Conservation (phyloP, 2,888 invertebrate genomes). For the Drosophila maculinotata region DNA sequence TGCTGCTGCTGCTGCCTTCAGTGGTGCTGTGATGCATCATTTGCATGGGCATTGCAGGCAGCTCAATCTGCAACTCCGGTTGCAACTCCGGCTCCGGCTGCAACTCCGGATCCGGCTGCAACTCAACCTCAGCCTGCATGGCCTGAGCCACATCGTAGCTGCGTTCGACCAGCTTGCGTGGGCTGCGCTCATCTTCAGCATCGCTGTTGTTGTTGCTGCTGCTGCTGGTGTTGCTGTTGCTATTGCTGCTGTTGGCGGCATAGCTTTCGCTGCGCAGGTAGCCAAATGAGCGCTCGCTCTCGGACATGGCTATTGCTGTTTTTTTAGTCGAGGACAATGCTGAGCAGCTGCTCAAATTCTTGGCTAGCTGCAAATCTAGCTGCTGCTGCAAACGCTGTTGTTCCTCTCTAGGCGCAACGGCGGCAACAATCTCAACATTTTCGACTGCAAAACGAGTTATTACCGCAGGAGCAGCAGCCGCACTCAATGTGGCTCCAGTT, state of each 20-base stretch:
- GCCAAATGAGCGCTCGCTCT: slow-evolving; percentile 33
- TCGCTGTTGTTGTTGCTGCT: slow-evolving; percentile 48
- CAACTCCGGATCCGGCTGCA: background rate
- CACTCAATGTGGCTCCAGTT: slow-evolving; percentile 48
- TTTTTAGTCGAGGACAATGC: background rate
- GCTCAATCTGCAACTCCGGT: background rate
- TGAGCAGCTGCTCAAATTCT: slow-evolving; percentile 57
- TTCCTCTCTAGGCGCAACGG: slow-evolving; percentile 63
- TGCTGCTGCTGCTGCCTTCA: slow-evolving; percentile 76
- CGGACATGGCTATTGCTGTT: slow-evolving; percentile 44
- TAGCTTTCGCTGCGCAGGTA: slow-evolving; percentile 70
- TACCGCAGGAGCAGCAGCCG: slow-evolving; percentile 69
- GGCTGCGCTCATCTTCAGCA: slow-evolving; percentile 36
- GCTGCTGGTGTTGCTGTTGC: slow-evolving; percentile 38
- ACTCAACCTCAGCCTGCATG: slow-evolving; percentile 38
- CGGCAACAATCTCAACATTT: slow-evolving; percentile 66
- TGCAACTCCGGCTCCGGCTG: slow-evolving; percentile 7
- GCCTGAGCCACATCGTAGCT: slow-evolving; percentile 80
- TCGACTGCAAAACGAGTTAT: slow-evolving; percentile 79
- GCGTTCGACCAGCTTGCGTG: slow-evolving; percentile 74
- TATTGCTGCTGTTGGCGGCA: slow-evolving; percentile 46
- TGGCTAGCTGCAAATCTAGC: slow-evolving; percentile 46
- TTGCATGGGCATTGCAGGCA: slow-evolving; percentile 12
- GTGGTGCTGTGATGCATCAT: slow-evolving; percentile 66
- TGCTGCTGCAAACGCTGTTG: slow-evolving; percentile 41